These are phyloP conservation scores for Drosophila affinis DNA, from an alignment of 2,888 invertebrate species.

Conservation along the genomic window DNA sequence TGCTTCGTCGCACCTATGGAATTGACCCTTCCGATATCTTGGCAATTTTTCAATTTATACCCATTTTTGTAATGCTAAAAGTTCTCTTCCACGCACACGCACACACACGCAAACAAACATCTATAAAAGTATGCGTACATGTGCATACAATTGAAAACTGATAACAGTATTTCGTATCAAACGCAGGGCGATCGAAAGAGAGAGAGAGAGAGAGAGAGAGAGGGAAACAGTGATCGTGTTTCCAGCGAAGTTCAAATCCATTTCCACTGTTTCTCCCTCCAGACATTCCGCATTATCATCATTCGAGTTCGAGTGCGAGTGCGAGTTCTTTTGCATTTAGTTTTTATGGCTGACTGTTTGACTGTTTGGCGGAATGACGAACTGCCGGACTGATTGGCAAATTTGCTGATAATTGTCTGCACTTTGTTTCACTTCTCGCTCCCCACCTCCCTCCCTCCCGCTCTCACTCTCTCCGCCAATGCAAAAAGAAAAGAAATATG, in stretches of 20 bases:
- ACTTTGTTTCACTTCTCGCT: conserved; percentile 43
- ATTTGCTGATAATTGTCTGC: conserved; percentile 47
- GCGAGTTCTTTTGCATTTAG: conserved; percentile 71
- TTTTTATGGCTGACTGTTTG: conserved; percentile 51
- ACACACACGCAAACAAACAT: conserved; percentile 22
- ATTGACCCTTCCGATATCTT: background rate
- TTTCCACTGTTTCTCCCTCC: conserved; percentile 61
- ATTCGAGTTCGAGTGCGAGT: conserved; percentile 10
- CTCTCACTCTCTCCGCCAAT: background rate
- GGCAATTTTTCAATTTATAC: background rate
- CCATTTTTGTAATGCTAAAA: conserved; percentile 19
- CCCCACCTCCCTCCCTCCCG: conserved; percentile 15
- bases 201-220: background rate
- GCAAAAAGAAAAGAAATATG: conserved; percentile 1
- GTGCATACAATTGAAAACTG: conserved; percentile 19
- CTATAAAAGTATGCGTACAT: conserved; percentile 11
- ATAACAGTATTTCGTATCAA: conserved; percentile 46
- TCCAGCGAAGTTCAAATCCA: conserved; percentile 77
- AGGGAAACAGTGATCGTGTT: conserved; percentile 18
- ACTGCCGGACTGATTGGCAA: conserved; percentile 42
- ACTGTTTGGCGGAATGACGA: conserved; percentile 33
- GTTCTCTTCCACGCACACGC: conserved; percentile 26
- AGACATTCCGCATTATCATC: conserved; percentile 38
- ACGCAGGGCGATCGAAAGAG: conserved; percentile 1
- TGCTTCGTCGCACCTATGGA: too few relatives aligned